Percentiles rank a stretch among this genome's conserved stretches.
Conservation (phyloP, 2,113 vertebrate genomes). For the Sinocyclocheilus maitianheensis region DNA sequence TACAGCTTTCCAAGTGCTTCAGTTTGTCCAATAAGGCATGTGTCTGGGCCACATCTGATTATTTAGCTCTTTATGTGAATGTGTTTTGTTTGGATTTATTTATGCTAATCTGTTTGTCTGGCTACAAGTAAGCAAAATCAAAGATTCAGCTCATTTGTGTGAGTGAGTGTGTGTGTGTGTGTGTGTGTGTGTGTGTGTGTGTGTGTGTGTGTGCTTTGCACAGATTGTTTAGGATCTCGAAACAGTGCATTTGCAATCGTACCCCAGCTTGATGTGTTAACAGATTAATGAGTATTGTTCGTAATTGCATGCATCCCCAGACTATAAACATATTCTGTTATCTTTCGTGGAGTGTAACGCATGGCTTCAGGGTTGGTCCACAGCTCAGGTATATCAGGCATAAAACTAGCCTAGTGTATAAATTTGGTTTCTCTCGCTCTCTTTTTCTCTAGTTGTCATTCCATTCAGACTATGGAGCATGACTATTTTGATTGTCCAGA, state of each 20-base stretch:
- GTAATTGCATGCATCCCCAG: not conserved
- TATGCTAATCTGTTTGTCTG: not conserved
- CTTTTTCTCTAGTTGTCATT: slow-evolving; percentile 82
- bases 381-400: not conserved
- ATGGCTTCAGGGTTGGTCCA: not conserved
- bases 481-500: slow-evolving; percentile 93
- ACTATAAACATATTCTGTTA: slow-evolving; percentile 7
- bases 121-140: not conserved
- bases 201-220: not conserved
- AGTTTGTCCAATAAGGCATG: slow-evolving; percentile 59
- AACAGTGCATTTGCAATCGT: slow-evolving; percentile 2
- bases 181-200: not conserved
- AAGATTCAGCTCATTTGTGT: not conserved
- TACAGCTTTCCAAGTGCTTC: slow-evolving; percentile 59
- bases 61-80: not conserved
- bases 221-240: slow-evolving; percentile 13
- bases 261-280: slow-evolving; percentile 16
- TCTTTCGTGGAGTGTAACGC: slow-evolving; percentile 20
- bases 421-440: not conserved
- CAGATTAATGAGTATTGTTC: slow-evolving; percentile 29
- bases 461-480: slow-evolving; percentile 90
- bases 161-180: not conserved
- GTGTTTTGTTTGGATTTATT: not conserved
- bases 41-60: slow-evolving; percentile 49
- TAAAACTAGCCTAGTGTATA: not conserved